Evolutionary conservation across 1,140 invertebrate species (phyloP).

Genomic region (Glossosoma conforme): DNA sequence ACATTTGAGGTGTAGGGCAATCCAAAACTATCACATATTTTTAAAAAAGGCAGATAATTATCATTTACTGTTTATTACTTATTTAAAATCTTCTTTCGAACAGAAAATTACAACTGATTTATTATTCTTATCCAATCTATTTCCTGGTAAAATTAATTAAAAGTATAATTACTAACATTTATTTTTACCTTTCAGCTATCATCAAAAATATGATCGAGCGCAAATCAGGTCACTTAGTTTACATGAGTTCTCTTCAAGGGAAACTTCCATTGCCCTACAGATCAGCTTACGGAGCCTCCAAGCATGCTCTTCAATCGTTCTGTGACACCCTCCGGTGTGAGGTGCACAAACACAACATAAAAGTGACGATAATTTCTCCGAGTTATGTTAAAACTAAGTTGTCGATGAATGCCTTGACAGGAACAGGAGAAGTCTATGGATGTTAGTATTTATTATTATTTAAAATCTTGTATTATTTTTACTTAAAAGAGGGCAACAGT

Average conservation of each 20-base stretch:
- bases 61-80: too few relatives aligned
- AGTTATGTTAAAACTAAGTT: slow-evolving; percentile 87
- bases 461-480: neutral
- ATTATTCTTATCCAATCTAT: too few relatives aligned
- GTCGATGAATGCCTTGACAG: slow-evolving; percentile 84
- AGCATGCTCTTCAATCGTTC: slow-evolving; percentile 90
- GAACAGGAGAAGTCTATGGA: slow-evolving; percentile 70
- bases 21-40: too few relatives aligned
- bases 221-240: slow-evolving; percentile 78
- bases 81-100: too few relatives aligned
- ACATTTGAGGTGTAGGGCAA: too few relatives aligned
- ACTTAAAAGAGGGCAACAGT: neutral
- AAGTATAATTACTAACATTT: too few relatives aligned
- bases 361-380: slow-evolving; percentile 78
- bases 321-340: slow-evolving; percentile 79
- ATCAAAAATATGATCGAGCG: slow-evolving; percentile 77
- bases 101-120: too few relatives aligned
- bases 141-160: too few relatives aligned
- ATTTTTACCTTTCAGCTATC: slow-evolving; percentile 57
- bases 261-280: slow-evolving; percentile 84
- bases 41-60: too few relatives aligned
- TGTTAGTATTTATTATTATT: slow-evolving; percentile 26
- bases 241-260: slow-evolving; percentile 91
- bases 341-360: slow-evolving; percentile 66
- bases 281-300: slow-evolving; percentile 87